These are phyloP conservation scores for Sebastes melanostomus DNA, from an alignment of 2,797 vertebrate species.

Conservation along the genomic window DNA sequence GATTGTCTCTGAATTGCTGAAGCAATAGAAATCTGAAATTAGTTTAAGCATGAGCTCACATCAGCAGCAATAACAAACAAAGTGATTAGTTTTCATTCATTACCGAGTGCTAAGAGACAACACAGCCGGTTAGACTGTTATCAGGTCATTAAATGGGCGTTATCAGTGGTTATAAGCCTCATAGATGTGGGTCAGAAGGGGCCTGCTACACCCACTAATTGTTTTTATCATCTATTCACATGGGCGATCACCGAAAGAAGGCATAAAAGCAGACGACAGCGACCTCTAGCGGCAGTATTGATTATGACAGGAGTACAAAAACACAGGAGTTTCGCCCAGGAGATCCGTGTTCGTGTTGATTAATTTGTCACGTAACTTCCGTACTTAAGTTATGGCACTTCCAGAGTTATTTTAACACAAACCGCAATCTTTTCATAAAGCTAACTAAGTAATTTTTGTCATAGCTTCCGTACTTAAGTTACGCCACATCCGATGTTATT, in stretches of 20 bases:
- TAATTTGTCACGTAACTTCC: no score
- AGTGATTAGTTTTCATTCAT: conserved; percentile 10
- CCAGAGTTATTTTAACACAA: no score
- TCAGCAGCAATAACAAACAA: conserved; percentile 7
- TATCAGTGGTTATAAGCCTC: not conserved
- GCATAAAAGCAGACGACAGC: not conserved
- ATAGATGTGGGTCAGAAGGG: not conserved
- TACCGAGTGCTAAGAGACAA: not conserved
- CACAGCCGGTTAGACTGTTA: not conserved
- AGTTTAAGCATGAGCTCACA: not conserved
- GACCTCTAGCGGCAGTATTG: no score
- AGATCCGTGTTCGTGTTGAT: no score
- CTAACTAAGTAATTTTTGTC: no score
- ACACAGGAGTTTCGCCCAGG: no score
- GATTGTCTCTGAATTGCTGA: not conserved
- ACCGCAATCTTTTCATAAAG: no score
- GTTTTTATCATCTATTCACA: not conserved
- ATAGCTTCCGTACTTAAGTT: no score
- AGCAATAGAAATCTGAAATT: not conserved
- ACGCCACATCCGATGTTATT: no score
- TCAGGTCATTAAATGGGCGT: not conserved
- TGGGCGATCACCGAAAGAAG: not conserved
- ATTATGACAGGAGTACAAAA: no score
- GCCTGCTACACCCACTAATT: not conserved
- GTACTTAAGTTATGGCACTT: no score